phyloP scores from a whole-genome alignment of 1,140 invertebrate genomes.

The Maconellicoccus hirsutus region DNA sequence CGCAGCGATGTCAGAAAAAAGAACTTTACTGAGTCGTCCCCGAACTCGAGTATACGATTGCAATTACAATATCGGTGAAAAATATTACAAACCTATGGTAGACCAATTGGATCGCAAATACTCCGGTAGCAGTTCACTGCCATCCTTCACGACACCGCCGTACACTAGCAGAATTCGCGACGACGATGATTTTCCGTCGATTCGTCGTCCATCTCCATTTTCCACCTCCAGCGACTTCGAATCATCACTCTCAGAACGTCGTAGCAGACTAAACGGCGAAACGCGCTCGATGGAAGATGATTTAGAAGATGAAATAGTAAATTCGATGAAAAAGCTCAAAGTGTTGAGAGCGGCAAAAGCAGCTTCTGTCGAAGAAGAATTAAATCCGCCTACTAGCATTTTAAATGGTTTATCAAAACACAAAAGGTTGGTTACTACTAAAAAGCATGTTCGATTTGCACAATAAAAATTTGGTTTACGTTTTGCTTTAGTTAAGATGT shows the following conservation, averaged over 20 bases:
- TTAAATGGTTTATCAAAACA: slow-evolving; percentile 12
- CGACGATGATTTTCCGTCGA: slow-evolving; percentile 26
- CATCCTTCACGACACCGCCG: slow-evolving; percentile 27
- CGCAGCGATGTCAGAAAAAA: slow-evolving; percentile 26
- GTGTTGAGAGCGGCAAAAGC: slow-evolving; percentile 16
- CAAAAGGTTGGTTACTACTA: slow-evolving; percentile 6
- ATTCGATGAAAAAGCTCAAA: slow-evolving; percentile 27
- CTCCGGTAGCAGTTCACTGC: slow-evolving; percentile 36
- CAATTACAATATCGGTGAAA: slow-evolving; percentile 66
- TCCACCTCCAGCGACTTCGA: slow-evolving; percentile 30
- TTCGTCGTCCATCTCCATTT: slow-evolving; percentile 19
- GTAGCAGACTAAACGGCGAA: slow-evolving; percentile 28
- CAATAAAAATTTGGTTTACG: neutral
- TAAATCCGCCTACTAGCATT: neutral
- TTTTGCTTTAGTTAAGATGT: no score
- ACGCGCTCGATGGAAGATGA: slow-evolving; percentile 27
- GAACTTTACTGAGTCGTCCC: slow-evolving; percentile 26
- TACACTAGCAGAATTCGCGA: slow-evolving; percentile 1
- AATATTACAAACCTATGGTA: slow-evolving; percentile 60
- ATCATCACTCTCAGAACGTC: slow-evolving; percentile 30
- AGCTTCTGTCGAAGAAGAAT: slow-evolving; percentile 25
- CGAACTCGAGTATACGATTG: slow-evolving; percentile 64
- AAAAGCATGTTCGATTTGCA: neutral
- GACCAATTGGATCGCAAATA: slow-evolving; percentile 59
- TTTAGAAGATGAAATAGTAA: slow-evolving; percentile 33